Conservation (phyloP, 2,797 vertebrate genomes). For the Falco novaeseelandiae region DNA sequence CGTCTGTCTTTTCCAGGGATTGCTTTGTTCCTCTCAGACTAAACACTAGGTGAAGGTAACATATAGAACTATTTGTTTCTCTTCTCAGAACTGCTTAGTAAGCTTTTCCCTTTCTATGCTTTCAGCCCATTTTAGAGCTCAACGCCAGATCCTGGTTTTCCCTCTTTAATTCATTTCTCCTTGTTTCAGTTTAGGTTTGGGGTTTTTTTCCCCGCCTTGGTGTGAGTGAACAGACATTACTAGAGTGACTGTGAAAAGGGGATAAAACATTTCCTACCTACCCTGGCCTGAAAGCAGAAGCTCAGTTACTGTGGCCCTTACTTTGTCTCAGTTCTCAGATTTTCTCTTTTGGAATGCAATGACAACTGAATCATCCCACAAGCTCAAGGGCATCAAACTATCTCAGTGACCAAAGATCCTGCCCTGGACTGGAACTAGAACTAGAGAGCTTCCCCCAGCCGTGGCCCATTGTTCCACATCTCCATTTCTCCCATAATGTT, state of each 20-base stretch:
- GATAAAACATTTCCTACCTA: not conserved
- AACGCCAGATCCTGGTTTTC: not conserved
- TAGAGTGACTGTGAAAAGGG: not conserved
- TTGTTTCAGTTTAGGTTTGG: not conserved
- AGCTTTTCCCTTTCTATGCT: not conserved
- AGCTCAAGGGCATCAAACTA: not conserved
- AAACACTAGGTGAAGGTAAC: conserved; percentile 40
- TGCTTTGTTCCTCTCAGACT: conserved; percentile 55
- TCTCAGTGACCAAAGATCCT: not conserved
- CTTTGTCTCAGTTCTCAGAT: not conserved
- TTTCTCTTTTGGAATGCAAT: not conserved
- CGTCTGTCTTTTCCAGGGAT: conserved; percentile 25
- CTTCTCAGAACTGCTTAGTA: not conserved
- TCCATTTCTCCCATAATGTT: not conserved
- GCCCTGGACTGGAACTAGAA: not conserved
- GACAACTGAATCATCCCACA: not conserved
- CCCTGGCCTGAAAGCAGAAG: not conserved
- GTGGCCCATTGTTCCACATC: not conserved
- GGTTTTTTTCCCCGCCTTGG: not conserved
- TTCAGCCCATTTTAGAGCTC: not conserved
- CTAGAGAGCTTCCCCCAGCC: not conserved
- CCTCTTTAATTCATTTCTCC: not conserved
- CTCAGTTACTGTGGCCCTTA: not conserved
- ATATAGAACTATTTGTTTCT: conserved; percentile 35
- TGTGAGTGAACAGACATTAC: not conserved